These are phyloP conservation scores for Alectura lathami DNA, from an alignment of 2,113 vertebrate species.

Conservation along the genomic window DNA sequence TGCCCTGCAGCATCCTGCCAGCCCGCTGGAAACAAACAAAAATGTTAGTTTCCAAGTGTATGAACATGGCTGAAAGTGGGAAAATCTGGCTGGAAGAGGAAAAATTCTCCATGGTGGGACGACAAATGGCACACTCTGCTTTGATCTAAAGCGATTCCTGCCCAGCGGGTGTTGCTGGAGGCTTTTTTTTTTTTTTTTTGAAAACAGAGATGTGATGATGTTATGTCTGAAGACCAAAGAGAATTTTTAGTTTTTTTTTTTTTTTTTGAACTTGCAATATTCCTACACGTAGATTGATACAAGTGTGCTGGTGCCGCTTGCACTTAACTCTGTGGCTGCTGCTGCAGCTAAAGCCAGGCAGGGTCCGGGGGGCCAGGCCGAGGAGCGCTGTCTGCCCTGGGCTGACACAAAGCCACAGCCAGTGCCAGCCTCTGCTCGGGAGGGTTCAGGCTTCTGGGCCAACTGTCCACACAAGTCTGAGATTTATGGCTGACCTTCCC, in stretches of 20 bases:
- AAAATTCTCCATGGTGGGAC: accelerated
- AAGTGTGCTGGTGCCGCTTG: too few relatives aligned
- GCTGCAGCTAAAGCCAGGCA: accelerated
- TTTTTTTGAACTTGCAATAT: not conserved
- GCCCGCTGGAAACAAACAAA: not conserved
- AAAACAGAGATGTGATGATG: accelerated
- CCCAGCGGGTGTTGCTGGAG: not conserved
- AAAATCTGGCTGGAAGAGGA: not conserved
- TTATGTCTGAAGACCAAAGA: not conserved
- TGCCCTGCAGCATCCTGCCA: too few relatives aligned
- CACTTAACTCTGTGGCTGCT: not conserved
- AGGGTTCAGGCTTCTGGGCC: not conserved
- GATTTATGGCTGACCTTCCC: not conserved
- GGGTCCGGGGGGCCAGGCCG: not conserved
- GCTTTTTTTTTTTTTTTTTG: not conserved
- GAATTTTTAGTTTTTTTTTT: not conserved
- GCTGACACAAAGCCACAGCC: accelerated
- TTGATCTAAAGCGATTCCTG: not conserved
- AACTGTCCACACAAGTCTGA: not conserved
- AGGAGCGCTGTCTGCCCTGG: not conserved
- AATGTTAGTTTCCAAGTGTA: accelerated
- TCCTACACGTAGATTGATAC: accelerated
- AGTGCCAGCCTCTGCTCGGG: accelerated
- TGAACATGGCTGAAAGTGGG: accelerated
- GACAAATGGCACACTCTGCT: not conserved